Evolutionary conservation across 2,113 vertebrate genomes (phyloP).

Genomic region (Plecotus auritus): DNA sequence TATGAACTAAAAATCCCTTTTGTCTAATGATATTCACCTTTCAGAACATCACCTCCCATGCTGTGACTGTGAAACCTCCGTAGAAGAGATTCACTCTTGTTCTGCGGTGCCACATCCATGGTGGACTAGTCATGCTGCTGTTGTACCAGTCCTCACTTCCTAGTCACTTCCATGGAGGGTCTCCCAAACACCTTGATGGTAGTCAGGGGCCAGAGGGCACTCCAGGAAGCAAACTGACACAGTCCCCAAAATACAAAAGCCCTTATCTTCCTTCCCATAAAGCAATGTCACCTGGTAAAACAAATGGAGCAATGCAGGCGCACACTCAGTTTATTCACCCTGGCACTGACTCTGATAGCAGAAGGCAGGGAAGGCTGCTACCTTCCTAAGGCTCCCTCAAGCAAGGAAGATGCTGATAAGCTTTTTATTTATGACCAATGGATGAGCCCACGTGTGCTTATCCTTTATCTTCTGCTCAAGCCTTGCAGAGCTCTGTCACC

Average conservation of each 20-base stretch:
- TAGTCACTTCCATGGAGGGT: neutral
- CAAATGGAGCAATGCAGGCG: neutral
- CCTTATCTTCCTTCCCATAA: neutral
- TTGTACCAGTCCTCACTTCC: neutral
- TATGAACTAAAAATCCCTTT: neutral
- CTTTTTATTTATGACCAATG: neutral
- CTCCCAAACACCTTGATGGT: neutral
- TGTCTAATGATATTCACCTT: neutral
- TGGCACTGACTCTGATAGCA: neutral
- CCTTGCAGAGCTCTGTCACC: neutral
- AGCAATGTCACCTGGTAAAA: neutral
- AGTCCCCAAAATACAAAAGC: neutral
- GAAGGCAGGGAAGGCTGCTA: neutral
- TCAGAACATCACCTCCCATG: neutral
- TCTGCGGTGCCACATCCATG: accelerated
- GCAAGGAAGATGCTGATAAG: neutral
- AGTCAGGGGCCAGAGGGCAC: neutral
- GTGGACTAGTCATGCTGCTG: accelerated
- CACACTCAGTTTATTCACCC: neutral
- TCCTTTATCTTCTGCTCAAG: neutral
- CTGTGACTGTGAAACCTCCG: neutral
- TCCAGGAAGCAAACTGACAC: neutral
- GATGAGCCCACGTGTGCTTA: neutral
- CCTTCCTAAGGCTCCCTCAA: neutral
- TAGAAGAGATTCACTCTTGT: neutral